phyloP scores from a whole-genome alignment of 1,140 invertebrate genomes.

The Papilio xuthus region DNA sequence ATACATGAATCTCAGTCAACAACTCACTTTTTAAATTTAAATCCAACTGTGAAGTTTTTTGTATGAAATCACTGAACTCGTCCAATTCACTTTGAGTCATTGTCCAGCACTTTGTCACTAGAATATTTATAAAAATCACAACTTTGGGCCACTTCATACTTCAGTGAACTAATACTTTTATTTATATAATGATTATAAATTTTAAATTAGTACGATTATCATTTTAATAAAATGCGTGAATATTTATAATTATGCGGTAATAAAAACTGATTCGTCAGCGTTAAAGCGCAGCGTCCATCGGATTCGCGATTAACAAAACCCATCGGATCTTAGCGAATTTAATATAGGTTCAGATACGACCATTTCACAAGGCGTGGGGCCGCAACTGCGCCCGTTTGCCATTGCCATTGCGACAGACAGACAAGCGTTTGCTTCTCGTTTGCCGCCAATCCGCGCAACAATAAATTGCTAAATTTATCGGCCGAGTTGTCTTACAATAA shows the following conservation, averaged over 20 bases:
- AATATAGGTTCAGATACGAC: conserved; percentile 79
- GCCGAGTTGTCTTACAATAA: conserved; percentile 55
- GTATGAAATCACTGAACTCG: conserved; percentile 70
- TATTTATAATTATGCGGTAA: conserved; percentile 25
- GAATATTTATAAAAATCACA: conserved; percentile 57
- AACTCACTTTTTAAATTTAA: conserved; percentile 73
- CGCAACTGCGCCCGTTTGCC: conserved; percentile 60
- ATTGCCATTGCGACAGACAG: conserved; percentile 66
- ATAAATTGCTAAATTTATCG: conserved; percentile 69
- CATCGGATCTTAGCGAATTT: conserved; percentile 69
- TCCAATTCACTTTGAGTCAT: conserved; percentile 59
- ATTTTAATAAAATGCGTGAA: conserved; percentile 20
- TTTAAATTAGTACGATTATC: conserved; percentile 1
- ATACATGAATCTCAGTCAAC: neutral
- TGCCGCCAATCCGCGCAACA: conserved; percentile 61
- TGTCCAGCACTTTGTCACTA: conserved; percentile 60
- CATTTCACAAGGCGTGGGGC: conserved; percentile 76
- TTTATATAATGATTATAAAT: neutral
- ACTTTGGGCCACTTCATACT: conserved; percentile 61
- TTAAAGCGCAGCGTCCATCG: conserved; percentile 49
- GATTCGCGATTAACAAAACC: conserved; percentile 72
- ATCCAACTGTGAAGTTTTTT: conserved; percentile 70
- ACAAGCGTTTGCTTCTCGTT: conserved; percentile 41
- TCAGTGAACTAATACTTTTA: conserved; percentile 31
- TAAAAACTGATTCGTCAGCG: conserved; percentile 40